Conservation (phyloP, 2,113 vertebrate species). For the Engraulis encrasicolus region DNA sequence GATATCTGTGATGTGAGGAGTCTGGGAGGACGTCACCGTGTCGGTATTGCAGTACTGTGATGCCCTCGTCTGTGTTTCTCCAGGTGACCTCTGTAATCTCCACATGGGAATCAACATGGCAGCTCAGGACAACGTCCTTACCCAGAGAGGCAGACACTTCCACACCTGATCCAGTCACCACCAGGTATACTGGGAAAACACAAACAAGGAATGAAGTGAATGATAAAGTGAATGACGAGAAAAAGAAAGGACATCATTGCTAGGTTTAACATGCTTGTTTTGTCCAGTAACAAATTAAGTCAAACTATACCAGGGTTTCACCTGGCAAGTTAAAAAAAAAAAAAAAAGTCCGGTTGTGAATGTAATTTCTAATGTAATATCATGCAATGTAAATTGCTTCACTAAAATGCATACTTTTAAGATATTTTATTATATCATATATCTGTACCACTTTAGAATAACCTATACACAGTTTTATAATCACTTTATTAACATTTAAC, state of each 20-base stretch:
- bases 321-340: too few species aligned
- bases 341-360: too few species aligned
- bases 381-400: too few species aligned
- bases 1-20: constrained; percentile 22
- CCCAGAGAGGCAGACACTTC: constrained; percentile 21
- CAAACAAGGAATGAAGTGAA: not conserved
- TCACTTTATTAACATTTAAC: too few species aligned
- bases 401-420: too few species aligned
- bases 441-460: too few species aligned
- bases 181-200: constrained; percentile 8
- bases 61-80: constrained; percentile 22
- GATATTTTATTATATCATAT: too few species aligned
- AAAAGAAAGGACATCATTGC: not conserved
- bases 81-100: constrained; percentile 41
- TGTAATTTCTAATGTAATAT: not conserved
- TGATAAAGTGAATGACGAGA: not conserved
- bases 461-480: too few species aligned
- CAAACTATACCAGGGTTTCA: too few species aligned
- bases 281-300: not conserved
- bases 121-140: constrained; percentile 24
- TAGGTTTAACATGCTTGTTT: not conserved
- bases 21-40: constrained; percentile 3
- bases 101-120: constrained; percentile 22
- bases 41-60: constrained; percentile 32
- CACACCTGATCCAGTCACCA: constrained; percentile 23